phyloP scores from a whole-genome alignment of 2,797 vertebrate genomes.

The Liasis olivaceus region DNA sequence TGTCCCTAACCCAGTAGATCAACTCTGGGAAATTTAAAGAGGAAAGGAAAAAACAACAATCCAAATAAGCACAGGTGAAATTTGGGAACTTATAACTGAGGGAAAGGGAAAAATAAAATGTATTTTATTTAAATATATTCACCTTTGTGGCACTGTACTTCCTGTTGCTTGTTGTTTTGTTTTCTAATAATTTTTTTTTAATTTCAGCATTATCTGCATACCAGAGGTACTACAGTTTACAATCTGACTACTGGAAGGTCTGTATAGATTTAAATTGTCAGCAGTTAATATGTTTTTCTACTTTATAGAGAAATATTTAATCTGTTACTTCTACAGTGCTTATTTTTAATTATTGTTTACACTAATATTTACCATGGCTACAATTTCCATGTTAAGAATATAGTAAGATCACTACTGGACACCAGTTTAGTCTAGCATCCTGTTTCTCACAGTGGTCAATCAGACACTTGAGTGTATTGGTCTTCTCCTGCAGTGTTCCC shows the following conservation, averaged over 20 bases:
- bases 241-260: constrained; percentile 99
- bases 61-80: background rate
- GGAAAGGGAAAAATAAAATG: background rate
- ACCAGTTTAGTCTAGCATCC: background rate
- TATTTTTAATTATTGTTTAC: background rate
- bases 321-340: background rate
- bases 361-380: background rate
- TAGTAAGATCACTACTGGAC: background rate
- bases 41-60: background rate
- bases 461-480: background rate
- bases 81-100: background rate
- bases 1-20: background rate
- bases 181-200: constrained; percentile 57
- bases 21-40: background rate
- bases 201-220: constrained; percentile 96
- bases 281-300: background rate
- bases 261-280: constrained; percentile 60
- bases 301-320: constrained; percentile 16
- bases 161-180: constrained; percentile 19
- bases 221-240: constrained; percentile 99
- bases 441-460: background rate
- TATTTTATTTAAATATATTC: background rate
- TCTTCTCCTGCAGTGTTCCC: background rate
- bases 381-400: background rate
- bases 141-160: background rate